Conservation (phyloP, 2,113 vertebrate genomes). For the Polyodon spathula region DNA sequence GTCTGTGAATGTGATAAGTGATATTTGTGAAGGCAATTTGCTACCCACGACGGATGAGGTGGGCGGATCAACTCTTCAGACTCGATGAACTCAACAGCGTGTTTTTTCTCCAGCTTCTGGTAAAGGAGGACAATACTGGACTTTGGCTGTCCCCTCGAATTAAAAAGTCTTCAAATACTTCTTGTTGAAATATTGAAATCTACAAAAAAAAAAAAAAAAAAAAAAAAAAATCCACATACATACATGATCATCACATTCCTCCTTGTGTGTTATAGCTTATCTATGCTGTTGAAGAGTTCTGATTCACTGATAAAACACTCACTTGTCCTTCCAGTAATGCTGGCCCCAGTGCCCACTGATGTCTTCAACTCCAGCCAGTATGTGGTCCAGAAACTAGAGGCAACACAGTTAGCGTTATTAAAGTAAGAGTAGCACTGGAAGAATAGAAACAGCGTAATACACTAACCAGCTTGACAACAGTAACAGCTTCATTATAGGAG, state of each 20-base stretch:
- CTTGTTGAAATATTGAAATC: conserved; percentile 69
- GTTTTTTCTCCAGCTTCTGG: conserved; percentile 68
- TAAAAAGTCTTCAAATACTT: conserved; percentile 68
- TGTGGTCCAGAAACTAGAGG: conserved; percentile 67
- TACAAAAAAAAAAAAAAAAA: conserved; percentile 20
- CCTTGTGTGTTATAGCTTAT: neutral
- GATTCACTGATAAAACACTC: conserved; percentile 23
- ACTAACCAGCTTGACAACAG: too few relatives aligned
- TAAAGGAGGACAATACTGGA: conserved; percentile 71
- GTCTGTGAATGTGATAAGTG: neutral
- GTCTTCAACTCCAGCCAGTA: conserved; percentile 72
- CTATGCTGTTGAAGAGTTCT: neutral
- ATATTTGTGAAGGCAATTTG: conserved; percentile 12
- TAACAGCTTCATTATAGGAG: too few relatives aligned
- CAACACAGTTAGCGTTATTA: neutral
- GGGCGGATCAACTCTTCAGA: conserved; percentile 35
- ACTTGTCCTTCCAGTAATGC: conserved; percentile 83
- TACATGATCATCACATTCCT: conserved; percentile 2
- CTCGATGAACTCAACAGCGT: conserved; percentile 51
- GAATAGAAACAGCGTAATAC: too few relatives aligned
- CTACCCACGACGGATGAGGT: conserved; percentile 10
- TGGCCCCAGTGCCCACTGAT: conserved; percentile 73
- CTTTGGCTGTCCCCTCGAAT: conserved; percentile 63
- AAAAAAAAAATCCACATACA: neutral
- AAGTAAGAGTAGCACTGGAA: too few relatives aligned